A percentile compares a stretch with the other conserved stretches of the same genome.
Conservation (phyloP, 2,113 vertebrate species). For the Lipotes vexillifer region DNA sequence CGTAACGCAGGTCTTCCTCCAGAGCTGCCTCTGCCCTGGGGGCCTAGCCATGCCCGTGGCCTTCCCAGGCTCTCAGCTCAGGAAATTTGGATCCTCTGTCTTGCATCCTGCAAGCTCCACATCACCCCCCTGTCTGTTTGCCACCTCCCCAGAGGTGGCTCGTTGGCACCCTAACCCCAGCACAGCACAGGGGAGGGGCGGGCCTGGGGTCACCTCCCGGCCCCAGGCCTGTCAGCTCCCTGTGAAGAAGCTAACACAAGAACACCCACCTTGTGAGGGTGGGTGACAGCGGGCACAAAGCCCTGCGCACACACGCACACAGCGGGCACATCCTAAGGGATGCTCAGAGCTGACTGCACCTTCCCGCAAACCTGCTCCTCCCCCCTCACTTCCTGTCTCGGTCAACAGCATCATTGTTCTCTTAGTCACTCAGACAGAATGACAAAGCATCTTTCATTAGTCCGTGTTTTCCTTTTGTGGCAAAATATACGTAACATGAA, state of each 20-base stretch:
- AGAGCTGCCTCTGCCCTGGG: neutral
- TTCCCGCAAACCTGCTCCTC: too few species aligned
- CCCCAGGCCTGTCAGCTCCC: neutral
- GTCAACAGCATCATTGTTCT: rapidly evolving
- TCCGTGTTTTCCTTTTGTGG: neutral
- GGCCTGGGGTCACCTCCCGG: neutral
- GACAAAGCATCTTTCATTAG: neutral
- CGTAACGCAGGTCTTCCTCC: neutral
- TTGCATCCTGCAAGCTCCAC: neutral
- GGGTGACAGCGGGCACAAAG: rapidly evolving
- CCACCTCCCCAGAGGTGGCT: neutral
- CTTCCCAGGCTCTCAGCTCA: neutral
- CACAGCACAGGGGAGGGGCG: rapidly evolving
- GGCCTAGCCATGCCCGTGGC: neutral
- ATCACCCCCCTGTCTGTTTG: rapidly evolving
- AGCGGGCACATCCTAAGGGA: rapidly evolving
- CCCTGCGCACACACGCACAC: too few species aligned
- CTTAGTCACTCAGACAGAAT: neutral
- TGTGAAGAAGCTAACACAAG: neutral
- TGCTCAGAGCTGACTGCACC: too few species aligned
- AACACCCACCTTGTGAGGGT: too few species aligned
- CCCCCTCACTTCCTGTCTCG: neutral
- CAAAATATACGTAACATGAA: neutral
- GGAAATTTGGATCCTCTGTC: neutral
- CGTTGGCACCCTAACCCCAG: too few species aligned